A percentile compares a stretch with the other conserved stretches of the same genome.
Evolutionary conservation across 1,140 invertebrate species (phyloP).

Genomic region (Mamestra configurata): DNA sequence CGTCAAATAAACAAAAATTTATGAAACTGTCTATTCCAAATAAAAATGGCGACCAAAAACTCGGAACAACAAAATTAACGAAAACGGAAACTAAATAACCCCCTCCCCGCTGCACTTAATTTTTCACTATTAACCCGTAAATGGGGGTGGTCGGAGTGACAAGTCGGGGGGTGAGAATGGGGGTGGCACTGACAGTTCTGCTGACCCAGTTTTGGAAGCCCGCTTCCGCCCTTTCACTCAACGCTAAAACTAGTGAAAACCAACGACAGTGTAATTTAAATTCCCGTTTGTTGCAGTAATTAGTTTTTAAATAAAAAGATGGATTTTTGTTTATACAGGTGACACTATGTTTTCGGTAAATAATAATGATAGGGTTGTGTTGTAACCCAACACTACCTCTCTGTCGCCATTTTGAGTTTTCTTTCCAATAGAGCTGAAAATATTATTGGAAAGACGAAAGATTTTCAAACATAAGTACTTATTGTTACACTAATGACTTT

Average conservation of each 20-base stretch:
- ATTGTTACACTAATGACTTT: too few relatives aligned
- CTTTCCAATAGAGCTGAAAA: too few relatives aligned
- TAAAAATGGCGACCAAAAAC: background rate
- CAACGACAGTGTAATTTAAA: conserved; percentile 50
- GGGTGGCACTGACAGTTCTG: conserved; percentile 40
- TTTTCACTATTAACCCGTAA: conserved; percentile 49
- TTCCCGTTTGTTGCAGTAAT: conserved; percentile 41
- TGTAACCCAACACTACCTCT: too few relatives aligned
- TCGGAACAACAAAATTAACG: conserved; percentile 24
- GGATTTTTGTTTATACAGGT: conserved; percentile 34
- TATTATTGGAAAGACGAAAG: too few relatives aligned
- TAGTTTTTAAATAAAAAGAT: conserved; percentile 49
- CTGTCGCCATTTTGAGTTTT: too few relatives aligned
- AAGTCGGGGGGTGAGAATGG: conserved; percentile 40
- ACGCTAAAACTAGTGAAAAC: conserved; percentile 59
- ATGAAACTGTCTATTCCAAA: background rate
- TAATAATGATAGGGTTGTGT: background rate
- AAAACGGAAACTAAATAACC: conserved; percentile 37
- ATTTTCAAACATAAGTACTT: too few relatives aligned
- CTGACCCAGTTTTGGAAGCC: conserved; percentile 63
- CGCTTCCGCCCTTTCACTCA: conserved; percentile 65
- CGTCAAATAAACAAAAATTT: conserved; percentile 15
- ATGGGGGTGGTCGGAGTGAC: conserved; percentile 44
- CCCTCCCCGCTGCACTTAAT: conserved; percentile 34
- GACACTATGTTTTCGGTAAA: conserved; percentile 35